These are phyloP conservation scores for Epinephelus coioides DNA, from an alignment of 2,797 vertebrate genomes.

Conservation along the genomic window DNA sequence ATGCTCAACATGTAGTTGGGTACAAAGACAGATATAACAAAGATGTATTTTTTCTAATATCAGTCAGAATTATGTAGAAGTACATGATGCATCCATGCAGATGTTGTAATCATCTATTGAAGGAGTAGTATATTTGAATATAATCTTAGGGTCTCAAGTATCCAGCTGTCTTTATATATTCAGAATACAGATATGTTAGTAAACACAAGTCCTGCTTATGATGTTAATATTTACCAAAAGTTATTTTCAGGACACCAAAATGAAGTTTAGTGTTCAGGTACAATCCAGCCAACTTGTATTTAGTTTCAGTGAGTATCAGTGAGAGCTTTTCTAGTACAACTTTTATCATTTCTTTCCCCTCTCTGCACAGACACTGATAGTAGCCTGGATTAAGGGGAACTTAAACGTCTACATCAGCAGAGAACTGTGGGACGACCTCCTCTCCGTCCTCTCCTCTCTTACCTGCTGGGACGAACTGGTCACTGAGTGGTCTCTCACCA, in stretches of 20 bases:
- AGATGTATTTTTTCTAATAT: constrained; percentile 1
- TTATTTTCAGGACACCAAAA: neutral
- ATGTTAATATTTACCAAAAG: neutral
- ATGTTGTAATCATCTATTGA: neutral
- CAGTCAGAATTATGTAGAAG: neutral
- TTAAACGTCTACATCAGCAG: constrained; percentile 98
- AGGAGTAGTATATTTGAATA: neutral
- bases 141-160: neutral
- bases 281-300: neutral
- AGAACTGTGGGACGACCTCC: constrained; percentile 97
- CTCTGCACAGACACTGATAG: constrained; percentile 94
- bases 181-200: neutral
- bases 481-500: constrained; percentile 99
- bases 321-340: neutral
- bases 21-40: neutral
- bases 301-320: neutral
- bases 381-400: constrained; percentile 99
- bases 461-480: constrained; percentile 99
- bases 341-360: constrained; percentile 4
- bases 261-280: neutral
- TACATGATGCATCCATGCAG: neutral
- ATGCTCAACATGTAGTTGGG: neutral
- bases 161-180: neutral
- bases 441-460: constrained; percentile 95
- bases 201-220: neutral